Evolutionary conservation across 1,140 invertebrate genomes (phyloP), one percentile per base, ranked within the genome.

Genomic region (Littorina saxatilis): DNA sequence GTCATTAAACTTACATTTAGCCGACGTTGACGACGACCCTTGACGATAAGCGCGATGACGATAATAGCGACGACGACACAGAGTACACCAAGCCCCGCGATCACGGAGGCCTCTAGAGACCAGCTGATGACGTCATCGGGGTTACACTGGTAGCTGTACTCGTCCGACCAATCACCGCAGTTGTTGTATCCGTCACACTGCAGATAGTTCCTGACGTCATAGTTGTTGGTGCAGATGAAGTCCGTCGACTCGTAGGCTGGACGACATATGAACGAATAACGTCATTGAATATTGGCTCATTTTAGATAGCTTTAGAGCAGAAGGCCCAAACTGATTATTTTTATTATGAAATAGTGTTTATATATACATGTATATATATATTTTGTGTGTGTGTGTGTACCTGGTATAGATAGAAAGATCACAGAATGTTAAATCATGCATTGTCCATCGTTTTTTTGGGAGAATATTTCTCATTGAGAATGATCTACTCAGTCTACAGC

Each of bases 131-230:
- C 37, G 4, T 35, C n/a, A n/a, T n/a, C n/a, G n/a, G n/a, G n/a
- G n/a, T n/a, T n/a, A 29, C 70, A 73, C 23, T 50, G 70, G 40
- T 43, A 47, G 70, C 43, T 50, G 43, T 27, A n/a, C 40, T 73
- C 70, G 27, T 73, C 70, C 3, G 70, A 73, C 70, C 70, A 73
- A 50, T 73, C 70, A 2, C 70, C 70, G 40, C 70, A 73, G 70
- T 73, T 73, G 70, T 73, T 73, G 27, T 73, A 73, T 29, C 70
- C 70, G 70, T 73, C 70, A 52, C 70, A 73, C 40, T 50, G 17
- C 23, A 73, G n/a, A 13, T n/a, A 4, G n/a, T 2, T 35, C 9
- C 50, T 52, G 4, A 73, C 40, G 23, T 73, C 20, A 20, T 15
- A 73, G 40, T 11, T 3, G 70, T 73, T 73, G 40, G 4, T 4